Evolutionary conservation across 2,113 vertebrate genomes (phyloP).

Genomic region (Beaufortia kweichowensis): DNA sequence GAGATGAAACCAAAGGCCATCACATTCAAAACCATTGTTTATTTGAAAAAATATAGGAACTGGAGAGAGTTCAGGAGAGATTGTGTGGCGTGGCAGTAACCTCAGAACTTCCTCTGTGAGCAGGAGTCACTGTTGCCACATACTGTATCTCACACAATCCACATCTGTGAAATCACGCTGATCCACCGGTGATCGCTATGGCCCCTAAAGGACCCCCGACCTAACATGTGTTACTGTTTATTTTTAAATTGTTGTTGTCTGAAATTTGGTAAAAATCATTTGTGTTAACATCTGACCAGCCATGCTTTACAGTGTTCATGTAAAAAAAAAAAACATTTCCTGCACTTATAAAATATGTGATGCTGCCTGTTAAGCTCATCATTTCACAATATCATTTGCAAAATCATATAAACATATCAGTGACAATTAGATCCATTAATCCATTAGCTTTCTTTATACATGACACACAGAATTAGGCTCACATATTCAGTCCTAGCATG

Average conservation of each 20-base stretch:
- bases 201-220: too few species aligned
- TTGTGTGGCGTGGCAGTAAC: constrained; percentile 27
- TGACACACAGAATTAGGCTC: neutral
- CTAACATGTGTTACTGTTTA: too few species aligned
- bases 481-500: neutral
- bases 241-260: too few species aligned
- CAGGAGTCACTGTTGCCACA: constrained; percentile 9
- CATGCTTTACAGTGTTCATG: too few species aligned
- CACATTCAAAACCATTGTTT: neutral
- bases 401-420: too few species aligned
- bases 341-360: too few species aligned
- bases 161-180: neutral
- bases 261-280: too few species aligned
- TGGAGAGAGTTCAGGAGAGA: neutral
- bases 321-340: too few species aligned
- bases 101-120: constrained; percentile 12
- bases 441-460: neutral
- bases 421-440: too few species aligned
- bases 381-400: too few species aligned
- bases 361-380: too few species aligned
- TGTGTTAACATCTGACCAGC: too few species aligned
- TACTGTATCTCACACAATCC: constrained; percentile 28
- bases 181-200: neutral
- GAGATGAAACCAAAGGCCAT: neutral
- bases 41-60: neutral